Conservation (phyloP, 2,888 invertebrate genomes). For the Drosophila flavopinicola region DNA sequence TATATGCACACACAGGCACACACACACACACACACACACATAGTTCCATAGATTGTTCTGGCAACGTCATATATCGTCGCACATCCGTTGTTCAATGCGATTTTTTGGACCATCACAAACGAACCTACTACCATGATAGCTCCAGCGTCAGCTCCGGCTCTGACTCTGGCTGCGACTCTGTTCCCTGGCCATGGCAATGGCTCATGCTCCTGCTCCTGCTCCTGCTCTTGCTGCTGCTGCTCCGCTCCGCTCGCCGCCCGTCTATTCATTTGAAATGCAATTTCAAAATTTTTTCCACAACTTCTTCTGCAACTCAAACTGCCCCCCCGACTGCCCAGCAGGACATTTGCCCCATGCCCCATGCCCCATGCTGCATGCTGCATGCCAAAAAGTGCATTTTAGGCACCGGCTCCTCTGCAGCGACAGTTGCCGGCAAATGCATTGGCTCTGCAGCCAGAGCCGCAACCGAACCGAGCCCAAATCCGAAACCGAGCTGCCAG, state of each 20-base stretch:
- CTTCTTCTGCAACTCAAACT: slow-evolving; percentile 60
- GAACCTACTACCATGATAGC: slow-evolving; percentile 50
- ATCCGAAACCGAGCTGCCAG: slow-evolving; percentile 25
- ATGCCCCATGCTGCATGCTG: slow-evolving; percentile 4
- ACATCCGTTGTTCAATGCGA: slow-evolving; percentile 71
- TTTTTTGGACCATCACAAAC: slow-evolving; percentile 56
- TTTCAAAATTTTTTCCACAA: slow-evolving; percentile 74
- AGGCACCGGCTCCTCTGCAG: slow-evolving; percentile 55
- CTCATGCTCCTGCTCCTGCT: slow-evolving; percentile 4
- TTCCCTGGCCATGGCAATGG: slow-evolving; percentile 15
- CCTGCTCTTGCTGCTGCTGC: slow-evolving; percentile 6
- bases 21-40: slow-evolving; percentile 16
- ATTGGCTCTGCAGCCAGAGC: slow-evolving; percentile 23
- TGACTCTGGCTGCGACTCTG: slow-evolving; percentile 5
- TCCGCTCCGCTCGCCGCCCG: slow-evolving; percentile 23
- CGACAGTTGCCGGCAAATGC: slow-evolving; percentile 43
- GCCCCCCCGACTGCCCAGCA: slow-evolving; percentile 16
- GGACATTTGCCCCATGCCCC: not conserved
- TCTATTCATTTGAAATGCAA: slow-evolving; percentile 81
- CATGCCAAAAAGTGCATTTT: slow-evolving; percentile 79
- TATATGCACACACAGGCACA: slow-evolving; percentile 4
- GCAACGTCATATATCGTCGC: slow-evolving; percentile 68
- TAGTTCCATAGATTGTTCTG: slow-evolving; percentile 47
- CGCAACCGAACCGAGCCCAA: not conserved
- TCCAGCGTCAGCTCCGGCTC: slow-evolving; percentile 17